phyloP scores from a whole-genome alignment of 2,113 vertebrate species.

The Ranitomeya imitator region DNA sequence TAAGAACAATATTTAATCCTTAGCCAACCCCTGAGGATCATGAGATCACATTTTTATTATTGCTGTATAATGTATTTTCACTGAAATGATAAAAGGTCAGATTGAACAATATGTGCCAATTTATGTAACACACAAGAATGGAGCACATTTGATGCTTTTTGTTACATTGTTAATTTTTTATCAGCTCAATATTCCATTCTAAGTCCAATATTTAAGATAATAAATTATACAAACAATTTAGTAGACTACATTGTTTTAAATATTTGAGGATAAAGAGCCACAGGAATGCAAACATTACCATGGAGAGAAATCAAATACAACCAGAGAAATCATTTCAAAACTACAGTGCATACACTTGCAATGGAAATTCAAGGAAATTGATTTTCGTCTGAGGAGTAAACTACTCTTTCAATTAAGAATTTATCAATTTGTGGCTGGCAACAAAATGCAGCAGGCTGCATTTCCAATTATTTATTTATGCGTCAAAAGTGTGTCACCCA shows the following conservation, averaged over 20 bases:
- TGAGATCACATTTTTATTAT: no score
- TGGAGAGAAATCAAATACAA: background rate
- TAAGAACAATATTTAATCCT: no score
- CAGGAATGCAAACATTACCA: constrained; percentile 28
- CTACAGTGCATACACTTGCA: background rate
- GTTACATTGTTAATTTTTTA: background rate
- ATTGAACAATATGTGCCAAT: no score
- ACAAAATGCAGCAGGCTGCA: no score
- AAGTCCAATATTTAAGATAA: background rate
- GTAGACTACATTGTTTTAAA: constrained; percentile 19
- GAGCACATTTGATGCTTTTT: background rate
- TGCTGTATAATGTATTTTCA: no score
- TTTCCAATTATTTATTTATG: no score
- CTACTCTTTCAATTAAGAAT: background rate
- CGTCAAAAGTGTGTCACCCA: no score
- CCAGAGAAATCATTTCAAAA: background rate
- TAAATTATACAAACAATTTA: constrained; percentile 23
- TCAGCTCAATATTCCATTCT: constrained; percentile 20
- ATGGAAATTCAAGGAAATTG: background rate
- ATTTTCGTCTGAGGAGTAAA: background rate
- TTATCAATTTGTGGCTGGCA: no score
- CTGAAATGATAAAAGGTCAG: no score
- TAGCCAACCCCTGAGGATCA: no score
- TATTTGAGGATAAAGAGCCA: background rate
- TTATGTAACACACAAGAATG: background rate